A percentile compares a stretch with the other conserved stretches of the same genome.
Conservation (phyloP, 2,797 vertebrate genomes). For the Ceryle rudis region DNA sequence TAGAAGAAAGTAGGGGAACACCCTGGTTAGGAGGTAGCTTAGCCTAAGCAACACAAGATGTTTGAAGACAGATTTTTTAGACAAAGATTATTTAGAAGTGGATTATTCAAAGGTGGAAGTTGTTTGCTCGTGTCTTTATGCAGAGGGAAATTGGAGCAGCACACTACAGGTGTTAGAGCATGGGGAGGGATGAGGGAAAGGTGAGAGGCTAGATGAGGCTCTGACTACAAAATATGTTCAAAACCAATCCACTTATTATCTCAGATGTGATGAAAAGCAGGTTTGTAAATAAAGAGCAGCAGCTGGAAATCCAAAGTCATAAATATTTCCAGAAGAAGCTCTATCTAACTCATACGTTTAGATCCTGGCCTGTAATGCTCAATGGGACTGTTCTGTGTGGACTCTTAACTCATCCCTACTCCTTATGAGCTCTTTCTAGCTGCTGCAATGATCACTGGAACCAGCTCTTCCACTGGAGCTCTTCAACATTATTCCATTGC, state of each 20-base stretch:
- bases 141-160: background rate
- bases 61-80: background rate
- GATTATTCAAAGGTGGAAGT: background rate
- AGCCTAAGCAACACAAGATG: background rate
- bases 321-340: background rate
- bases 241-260: background rate
- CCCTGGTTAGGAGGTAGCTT: background rate
- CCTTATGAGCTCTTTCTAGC: background rate
- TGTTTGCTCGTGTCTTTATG: background rate
- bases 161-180: background rate
- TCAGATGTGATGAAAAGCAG: background rate
- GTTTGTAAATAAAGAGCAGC: background rate
- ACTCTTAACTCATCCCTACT: background rate
- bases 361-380: background rate
- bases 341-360: background rate
- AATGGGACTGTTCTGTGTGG: background rate
- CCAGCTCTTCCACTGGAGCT: background rate
- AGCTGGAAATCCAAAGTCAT: background rate
- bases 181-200: background rate
- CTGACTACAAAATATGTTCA: background rate
- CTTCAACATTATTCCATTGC: background rate
- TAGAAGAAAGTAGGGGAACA: background rate
- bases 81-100: background rate
- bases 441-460: background rate
- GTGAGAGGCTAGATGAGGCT: background rate